phyloP scores from a whole-genome alignment of 1,140 invertebrate species.

The Dendrolimus kikuchii region DNA sequence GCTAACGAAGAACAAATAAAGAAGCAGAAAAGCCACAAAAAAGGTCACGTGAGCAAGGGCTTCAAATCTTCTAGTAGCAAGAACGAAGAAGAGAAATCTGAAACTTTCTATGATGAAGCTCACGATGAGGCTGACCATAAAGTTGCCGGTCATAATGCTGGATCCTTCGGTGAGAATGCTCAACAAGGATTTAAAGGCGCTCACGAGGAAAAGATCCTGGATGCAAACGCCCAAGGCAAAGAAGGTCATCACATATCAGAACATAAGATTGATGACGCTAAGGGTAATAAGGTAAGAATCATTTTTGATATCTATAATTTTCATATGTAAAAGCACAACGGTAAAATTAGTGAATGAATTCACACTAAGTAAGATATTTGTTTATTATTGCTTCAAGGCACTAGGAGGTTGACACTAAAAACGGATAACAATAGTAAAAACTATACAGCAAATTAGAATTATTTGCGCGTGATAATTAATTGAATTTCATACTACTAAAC shows the following conservation, averaged over 20 bases:
- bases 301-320: too few species aligned
- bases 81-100: constrained; percentile 77
- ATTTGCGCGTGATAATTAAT: too few species aligned
- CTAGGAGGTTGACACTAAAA: too few species aligned
- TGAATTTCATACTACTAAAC: too few species aligned
- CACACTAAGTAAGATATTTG: too few species aligned
- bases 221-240: constrained; percentile 70
- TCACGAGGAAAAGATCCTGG: constrained; percentile 70
- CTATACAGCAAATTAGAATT: too few species aligned
- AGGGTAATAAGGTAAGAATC: constrained; percentile 65
- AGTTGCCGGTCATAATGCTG: constrained; percentile 68
- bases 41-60: constrained; percentile 77
- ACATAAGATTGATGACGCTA: constrained; percentile 69
- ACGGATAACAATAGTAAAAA: too few species aligned
- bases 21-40: constrained; percentile 74
- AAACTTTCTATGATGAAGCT: constrained; percentile 78
- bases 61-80: constrained; percentile 78
- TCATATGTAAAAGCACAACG: too few species aligned
- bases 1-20: constrained; percentile 71
- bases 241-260: constrained; percentile 71
- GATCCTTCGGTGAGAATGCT: constrained; percentile 70
- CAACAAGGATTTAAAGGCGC: constrained; percentile 73
- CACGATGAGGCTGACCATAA: constrained; percentile 75
- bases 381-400: too few species aligned
- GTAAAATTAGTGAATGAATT: too few species aligned